Evolutionary conservation across 1,140 invertebrate genomes (phyloP).

Genomic region (Galleria mellonella): DNA sequence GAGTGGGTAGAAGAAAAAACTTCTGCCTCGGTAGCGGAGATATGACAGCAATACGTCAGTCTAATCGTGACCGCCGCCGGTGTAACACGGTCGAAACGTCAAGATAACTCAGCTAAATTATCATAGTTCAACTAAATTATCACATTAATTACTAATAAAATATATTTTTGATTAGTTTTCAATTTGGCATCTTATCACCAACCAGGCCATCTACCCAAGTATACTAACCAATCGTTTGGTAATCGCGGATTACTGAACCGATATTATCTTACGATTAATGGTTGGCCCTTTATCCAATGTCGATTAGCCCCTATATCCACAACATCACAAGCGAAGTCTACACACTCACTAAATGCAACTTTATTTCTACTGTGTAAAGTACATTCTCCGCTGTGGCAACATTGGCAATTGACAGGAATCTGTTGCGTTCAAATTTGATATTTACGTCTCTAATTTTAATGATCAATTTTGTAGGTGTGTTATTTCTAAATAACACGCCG

Average conservation of each 20-base stretch:
- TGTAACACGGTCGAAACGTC: no score
- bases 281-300: conserved; percentile 46
- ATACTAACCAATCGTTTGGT: conserved; percentile 16
- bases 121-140: no score
- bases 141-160: no score
- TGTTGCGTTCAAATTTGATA: conserved; percentile 3
- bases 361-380: not conserved
- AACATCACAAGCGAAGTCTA: conserved; percentile 3
- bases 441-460: not conserved
- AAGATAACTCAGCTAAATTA: no score
- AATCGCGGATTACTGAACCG: conserved; percentile 45
- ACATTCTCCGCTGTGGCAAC: not conserved
- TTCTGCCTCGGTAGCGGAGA: no score
- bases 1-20: no score
- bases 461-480: conserved; percentile 12
- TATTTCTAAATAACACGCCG: conserved; percentile 32
- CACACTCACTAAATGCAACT: conserved; percentile 5
- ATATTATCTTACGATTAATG: conserved; percentile 51
- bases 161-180: no score
- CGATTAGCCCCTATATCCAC: conserved; percentile 15
- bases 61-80: no score
- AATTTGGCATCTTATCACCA: not conserved
- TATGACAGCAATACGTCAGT: no score
- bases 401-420: conserved; percentile 1
- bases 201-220: not conserved